Evolutionary conservation across 2,113 vertebrate genomes (phyloP), one percentile per base, ranked within the genome.

Genomic region (Bufo gargarizans): DNA sequence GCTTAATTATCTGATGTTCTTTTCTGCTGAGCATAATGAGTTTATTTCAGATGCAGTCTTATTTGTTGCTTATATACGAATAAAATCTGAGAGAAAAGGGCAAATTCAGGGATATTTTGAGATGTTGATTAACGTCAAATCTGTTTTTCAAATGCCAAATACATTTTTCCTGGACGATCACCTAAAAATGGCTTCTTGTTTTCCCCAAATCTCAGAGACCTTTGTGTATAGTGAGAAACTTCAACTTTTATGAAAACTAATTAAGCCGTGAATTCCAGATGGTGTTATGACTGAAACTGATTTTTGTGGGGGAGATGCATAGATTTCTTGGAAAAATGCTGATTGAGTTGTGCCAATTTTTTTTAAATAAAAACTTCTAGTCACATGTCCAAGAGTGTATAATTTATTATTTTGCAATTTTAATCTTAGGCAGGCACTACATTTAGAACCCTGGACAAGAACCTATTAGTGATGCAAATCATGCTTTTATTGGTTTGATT

Each of bases 231-330:
- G 71, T 74, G 19, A 74, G 43, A 88, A 82, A 82, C 56, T 77
- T 88, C 58, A 83, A 77, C 87, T 88, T 88, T 83, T 88, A 19
- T 55, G 11, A 82, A 77, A 88, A 77, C 56, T 88, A 88, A 88
- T 88, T 88, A 88, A 84, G 47, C 55, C 47, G 71, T 77, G 69
- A 11, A 45, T 77, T 84, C 80, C 87, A 88, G 87, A 88, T 84
- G 87, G 87, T 88, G 71, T 84, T 88, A 84, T 88, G 87, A 82
- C 87, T 88, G 80, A 47, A 84, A 33, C 58, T 77, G 14, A 77
- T 82, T 83, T 82, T 77, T 84, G 71, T 77, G 87, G 81, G 72
- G 87, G 87, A 77, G 87, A 77, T 77, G 77, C 19, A 84, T 43
- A 84, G 43, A 77, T 67, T 77, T 76, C 45, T 88, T 88, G 87